phyloP scores from a whole-genome alignment of 2,113 vertebrate species.

The zebrafish (Danio rerio) region DNA sequence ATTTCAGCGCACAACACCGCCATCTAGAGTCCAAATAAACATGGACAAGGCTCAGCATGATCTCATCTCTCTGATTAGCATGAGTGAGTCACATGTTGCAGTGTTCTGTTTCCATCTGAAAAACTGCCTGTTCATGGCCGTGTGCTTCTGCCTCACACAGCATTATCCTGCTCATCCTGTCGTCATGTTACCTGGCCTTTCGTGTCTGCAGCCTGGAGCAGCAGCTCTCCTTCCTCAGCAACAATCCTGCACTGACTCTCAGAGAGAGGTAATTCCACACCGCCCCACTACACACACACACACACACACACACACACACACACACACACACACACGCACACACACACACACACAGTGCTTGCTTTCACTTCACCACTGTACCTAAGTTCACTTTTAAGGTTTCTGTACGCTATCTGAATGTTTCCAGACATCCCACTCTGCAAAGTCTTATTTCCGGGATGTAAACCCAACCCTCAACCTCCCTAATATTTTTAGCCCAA shows the following conservation, averaged over 20 bases:
- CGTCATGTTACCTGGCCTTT: conserved; percentile 92
- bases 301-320: too few relatives aligned
- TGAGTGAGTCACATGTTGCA: not conserved
- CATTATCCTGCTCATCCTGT: conserved; percentile 87
- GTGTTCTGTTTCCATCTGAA: conserved; percentile 8
- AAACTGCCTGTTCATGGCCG: not conserved
- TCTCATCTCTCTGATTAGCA: not conserved
- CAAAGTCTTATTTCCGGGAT: too few relatives aligned
- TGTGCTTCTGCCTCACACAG: conserved; percentile 58
- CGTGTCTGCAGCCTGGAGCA: conserved; percentile 92
- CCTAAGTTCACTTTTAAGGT: too few relatives aligned
- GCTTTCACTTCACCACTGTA: too few relatives aligned
- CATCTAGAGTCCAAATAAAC: conserved; percentile 62
- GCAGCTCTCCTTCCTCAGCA: conserved; percentile 84
- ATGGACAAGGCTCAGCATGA: conserved; percentile 19
- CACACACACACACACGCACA: not conserved
- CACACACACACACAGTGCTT: too few relatives aligned
- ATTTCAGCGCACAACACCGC: conserved; percentile 37
- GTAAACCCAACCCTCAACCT: too few relatives aligned
- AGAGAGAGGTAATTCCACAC: conserved; percentile 72
- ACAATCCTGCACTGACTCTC: conserved; percentile 73
- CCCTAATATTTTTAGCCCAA: too few relatives aligned
- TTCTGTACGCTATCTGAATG: too few relatives aligned
- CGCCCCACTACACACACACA: not conserved
- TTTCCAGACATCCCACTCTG: too few relatives aligned